Conservation (phyloP, 2,113 vertebrate genomes). For the Albula glossodonta region DNA sequence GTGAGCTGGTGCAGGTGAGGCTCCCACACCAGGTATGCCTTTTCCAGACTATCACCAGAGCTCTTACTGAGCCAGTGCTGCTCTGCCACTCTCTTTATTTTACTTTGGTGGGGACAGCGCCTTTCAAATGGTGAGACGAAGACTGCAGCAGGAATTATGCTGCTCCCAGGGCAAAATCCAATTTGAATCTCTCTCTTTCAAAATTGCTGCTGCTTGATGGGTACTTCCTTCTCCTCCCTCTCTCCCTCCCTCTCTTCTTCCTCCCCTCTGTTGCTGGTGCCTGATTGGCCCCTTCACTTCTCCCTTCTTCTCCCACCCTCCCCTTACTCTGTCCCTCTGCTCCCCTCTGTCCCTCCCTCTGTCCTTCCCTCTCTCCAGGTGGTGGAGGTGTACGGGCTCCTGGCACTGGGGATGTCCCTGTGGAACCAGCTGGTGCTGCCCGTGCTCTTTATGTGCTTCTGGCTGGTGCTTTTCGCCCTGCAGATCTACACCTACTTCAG, state of each 20-base stretch:
- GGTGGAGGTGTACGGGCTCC: constrained; percentile 93
- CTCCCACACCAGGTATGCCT: background rate
- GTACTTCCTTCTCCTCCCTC: background rate
- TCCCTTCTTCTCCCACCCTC: background rate
- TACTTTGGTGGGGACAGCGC: too few relatives aligned
- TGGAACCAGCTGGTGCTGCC: constrained; percentile 98
- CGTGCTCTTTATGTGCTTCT: constrained; percentile 98
- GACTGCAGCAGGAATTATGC: too few relatives aligned
- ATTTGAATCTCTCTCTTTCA: background rate
- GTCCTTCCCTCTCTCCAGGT: constrained; percentile 70
- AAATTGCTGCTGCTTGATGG: background rate
- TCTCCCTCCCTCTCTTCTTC: too few relatives aligned
- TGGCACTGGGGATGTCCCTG: constrained; percentile 94
- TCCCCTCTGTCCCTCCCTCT: background rate
- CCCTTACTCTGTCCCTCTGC: background rate
- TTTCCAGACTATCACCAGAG: background rate
- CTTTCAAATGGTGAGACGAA: too few relatives aligned
- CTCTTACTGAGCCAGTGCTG: background rate
- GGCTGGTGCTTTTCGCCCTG: constrained; percentile 95
- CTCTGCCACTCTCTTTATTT: background rate
- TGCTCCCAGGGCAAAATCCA: too few relatives aligned
- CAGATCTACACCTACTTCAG: constrained; percentile 98
- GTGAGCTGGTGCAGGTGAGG: constrained; percentile 92
- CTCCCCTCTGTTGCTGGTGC: too few relatives aligned
- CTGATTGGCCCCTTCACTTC: background rate